Evolutionary conservation across 2,113 vertebrate species (phyloP).

Genomic region (Eira barbara): DNA sequence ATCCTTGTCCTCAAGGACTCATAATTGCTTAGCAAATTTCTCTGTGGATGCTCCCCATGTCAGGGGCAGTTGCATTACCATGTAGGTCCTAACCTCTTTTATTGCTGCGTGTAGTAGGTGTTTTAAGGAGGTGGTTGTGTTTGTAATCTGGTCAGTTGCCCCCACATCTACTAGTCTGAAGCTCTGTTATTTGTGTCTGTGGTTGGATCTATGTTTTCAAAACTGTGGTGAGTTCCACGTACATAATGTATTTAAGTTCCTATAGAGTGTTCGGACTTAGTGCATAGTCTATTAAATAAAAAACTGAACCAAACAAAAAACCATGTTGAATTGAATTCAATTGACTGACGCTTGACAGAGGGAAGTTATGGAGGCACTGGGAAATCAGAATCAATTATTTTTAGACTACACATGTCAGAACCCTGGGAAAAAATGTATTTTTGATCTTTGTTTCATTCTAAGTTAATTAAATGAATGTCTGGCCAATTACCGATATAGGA

Average conservation of each 20-base stretch:
- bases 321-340: neutral
- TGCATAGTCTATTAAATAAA: neutral
- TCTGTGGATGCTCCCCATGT: neutral
- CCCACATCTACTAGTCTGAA: neutral
- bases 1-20: neutral
- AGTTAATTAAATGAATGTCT: slow-evolving; percentile 1
- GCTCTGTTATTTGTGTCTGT: neutral
- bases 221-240: neutral
- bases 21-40: neutral
- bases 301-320: neutral
- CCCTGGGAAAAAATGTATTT: neutral
- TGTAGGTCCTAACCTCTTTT: neutral
- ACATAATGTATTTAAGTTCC: neutral
- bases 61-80: neutral
- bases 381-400: neutral
- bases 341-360: neutral
- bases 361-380: neutral
- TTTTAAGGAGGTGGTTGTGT: neutral
- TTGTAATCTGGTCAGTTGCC: neutral
- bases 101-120: neutral
- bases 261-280: neutral
- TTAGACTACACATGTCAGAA: neutral
- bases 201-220: neutral
- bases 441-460: slow-evolving; percentile 26
- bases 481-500: neutral